Base-by-base conservation (phyloP, 2,888 invertebrate genomes). In the Baronia brevicornis region DNA sequence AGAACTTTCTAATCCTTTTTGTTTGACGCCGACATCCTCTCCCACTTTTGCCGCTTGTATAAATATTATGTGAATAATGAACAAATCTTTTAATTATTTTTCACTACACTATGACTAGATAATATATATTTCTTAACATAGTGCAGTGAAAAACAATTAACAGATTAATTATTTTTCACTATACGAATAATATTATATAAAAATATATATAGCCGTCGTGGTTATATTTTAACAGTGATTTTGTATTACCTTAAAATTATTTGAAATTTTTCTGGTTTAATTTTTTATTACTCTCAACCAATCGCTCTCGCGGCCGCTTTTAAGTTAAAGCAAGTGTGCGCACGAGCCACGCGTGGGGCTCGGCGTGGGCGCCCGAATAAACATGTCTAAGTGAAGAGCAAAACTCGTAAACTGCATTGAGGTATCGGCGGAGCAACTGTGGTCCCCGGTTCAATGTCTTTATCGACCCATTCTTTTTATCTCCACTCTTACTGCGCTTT, bases 321-420 rank as follows among this genome's bases (percentile, higher is more conserved):
- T 47, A 32, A 1, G 23, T 54, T 54, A 35, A 1, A 21, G 46
- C 63, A 54, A n/a, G 5, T 2, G 2, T 18, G n/a, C 66, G 69
- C 72, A 73, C 74, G 70, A 69, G 72, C 73, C 73, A 62, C 51
- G 68, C 71, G 71, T 74, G 71, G 69, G 71, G 67, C 66, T 12
- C 59, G 51, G 48, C 52, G 79, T 77, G 66, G 77, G 78, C 66
- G 75, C 62, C 66, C 71, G 47, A 74, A 74, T 73, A 73, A 70
- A 73, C 70, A 73, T 70, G 68, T 67, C 75, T 43, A 46, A 47
- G 51, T 63, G 67, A 65, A 65, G 58, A 66, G 62, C 44, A 37
- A 30, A 25, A 41, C 55, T 70, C 73, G 64, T 73, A 72, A 74
- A 73, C 49, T 55, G 55, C 51, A 41, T 46, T 48, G 59, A 33